Percentiles rank a stretch among this genome's conserved stretches.
Evolutionary conservation across 2,888 invertebrate species (phyloP).

Genomic region (Lasioglossum zephyrum): DNA sequence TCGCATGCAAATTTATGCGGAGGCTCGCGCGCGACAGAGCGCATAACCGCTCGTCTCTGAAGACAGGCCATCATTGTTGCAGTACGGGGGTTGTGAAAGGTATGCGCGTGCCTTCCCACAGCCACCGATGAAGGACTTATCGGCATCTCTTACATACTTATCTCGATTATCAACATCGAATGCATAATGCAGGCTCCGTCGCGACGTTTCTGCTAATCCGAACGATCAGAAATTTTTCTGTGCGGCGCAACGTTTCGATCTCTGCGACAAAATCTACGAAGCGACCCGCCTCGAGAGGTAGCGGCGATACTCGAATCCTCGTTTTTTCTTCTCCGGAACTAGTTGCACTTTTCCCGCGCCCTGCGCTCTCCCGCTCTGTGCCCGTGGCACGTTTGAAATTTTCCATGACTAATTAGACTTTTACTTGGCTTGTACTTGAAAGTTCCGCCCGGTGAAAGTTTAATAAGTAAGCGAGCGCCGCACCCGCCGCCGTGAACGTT

Average conservation of each 20-base stretch:
- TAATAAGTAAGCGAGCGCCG: conserved; percentile 14
- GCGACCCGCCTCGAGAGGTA: background rate
- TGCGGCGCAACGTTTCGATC: background rate
- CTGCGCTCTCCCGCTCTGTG: background rate
- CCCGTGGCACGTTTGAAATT: conserved; percentile 20
- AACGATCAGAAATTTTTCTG: background rate
- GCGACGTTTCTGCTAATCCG: background rate
- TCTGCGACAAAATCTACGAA: background rate
- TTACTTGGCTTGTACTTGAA: conserved; percentile 17
- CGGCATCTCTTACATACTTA: background rate
- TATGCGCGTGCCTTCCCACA: conserved; percentile 19
- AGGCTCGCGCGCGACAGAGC: conserved; percentile 36
- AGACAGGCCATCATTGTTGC: conserved; percentile 62
- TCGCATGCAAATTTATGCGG: conserved; percentile 67
- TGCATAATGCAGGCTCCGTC: background rate
- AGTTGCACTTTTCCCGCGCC: background rate
- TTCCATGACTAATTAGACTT: conserved; percentile 38
- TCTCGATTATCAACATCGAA: conserved; percentile 4
- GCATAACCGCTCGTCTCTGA: conserved; percentile 37
- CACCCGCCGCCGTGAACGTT: background rate
- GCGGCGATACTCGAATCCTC: background rate
- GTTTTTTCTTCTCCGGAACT: background rate
- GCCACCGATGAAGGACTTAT: conserved; percentile 12
- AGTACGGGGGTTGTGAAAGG: background rate
- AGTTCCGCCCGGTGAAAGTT: conserved; percentile 21